phyloP scores from a whole-genome alignment of 2,888 invertebrate genomes.

The Caenorhabditis sulstoni region DNA sequence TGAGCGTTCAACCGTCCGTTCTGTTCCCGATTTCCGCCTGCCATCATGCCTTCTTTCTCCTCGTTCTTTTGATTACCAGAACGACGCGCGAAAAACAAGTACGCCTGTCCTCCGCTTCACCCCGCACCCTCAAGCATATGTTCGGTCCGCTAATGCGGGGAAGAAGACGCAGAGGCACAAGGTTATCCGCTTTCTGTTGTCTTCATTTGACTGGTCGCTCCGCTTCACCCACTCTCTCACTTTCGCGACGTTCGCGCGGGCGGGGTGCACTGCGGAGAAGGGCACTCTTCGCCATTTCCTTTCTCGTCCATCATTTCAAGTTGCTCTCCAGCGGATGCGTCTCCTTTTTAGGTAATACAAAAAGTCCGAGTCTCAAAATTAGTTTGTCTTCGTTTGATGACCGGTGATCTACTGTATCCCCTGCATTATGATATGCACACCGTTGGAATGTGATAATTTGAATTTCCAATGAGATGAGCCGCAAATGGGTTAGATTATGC shows the following conservation, averaged over 20 bases:
- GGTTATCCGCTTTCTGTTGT: conserved; percentile 42
- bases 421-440: too few relatives aligned
- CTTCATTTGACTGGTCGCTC: conserved; percentile 37
- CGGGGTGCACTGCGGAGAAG: conserved; percentile 2
- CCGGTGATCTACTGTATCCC: too few relatives aligned
- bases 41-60: background rate
- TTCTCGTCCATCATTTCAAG: too few relatives aligned
- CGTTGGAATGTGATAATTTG: too few relatives aligned
- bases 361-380: too few relatives aligned
- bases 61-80: conserved; percentile 8
- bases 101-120: background rate
- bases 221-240: too few relatives aligned
- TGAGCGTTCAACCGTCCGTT: conserved; percentile 13
- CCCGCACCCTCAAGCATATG: background rate
- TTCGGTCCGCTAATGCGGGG: background rate
- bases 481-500: too few relatives aligned
- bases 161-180: conserved; percentile 37
- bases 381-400: too few relatives aligned
- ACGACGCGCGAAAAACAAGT: background rate
- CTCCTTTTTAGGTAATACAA: too few relatives aligned
- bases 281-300: too few relatives aligned
- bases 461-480: too few relatives aligned
- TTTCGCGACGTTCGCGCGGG: conserved; percentile 26
- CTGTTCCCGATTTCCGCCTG: background rate
- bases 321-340: too few relatives aligned